Evolutionary conservation across 2,113 vertebrate genomes (phyloP).

Genomic region (Neomonachus schauinslandi): DNA sequence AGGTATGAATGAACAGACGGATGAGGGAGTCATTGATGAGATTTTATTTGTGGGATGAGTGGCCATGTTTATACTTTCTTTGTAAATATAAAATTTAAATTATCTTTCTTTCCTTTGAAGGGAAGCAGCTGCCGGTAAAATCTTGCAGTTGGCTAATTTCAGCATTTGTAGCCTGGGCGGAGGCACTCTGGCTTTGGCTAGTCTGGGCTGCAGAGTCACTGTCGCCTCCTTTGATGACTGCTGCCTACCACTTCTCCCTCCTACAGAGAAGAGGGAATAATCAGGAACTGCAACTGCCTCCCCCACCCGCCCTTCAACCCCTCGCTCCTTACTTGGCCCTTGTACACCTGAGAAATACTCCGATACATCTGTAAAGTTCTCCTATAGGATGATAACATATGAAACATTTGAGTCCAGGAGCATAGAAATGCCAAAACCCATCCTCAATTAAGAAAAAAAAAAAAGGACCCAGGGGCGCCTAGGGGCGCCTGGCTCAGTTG

Average conservation of each 20-base stretch:
- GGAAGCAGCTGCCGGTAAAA: slow-evolving; percentile 49
- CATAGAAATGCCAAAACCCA: not conserved
- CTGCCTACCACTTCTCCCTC: not conserved
- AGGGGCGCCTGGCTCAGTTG: not conserved
- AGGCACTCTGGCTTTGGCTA: not conserved
- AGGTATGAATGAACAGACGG: not conserved
- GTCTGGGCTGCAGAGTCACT: not conserved
- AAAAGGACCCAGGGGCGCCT: not conserved
- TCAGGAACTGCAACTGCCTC: not conserved
- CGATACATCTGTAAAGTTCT: not conserved
- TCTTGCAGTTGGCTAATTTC: slow-evolving; percentile 35
- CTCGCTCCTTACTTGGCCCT: not conserved
- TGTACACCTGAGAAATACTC: not conserved
- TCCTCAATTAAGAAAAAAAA: not conserved
- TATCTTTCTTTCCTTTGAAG: slow-evolving; percentile 29
- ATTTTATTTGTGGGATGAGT: slow-evolving; percentile 38
- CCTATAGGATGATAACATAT: not conserved
- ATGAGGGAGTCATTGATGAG: not conserved
- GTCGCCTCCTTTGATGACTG: not conserved
- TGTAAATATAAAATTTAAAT: slow-evolving; percentile 57
- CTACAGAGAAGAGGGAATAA: not conserved
- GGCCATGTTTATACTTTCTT: slow-evolving; percentile 22
- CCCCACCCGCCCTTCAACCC: accelerated
- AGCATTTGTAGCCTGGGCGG: not conserved
- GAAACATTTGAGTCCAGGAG: not conserved